A percentile compares a stretch with the other conserved stretches of the same genome.
phyloP scores from a whole-genome alignment of 1,140 invertebrate species.

The Agrilus planipennis region DNA sequence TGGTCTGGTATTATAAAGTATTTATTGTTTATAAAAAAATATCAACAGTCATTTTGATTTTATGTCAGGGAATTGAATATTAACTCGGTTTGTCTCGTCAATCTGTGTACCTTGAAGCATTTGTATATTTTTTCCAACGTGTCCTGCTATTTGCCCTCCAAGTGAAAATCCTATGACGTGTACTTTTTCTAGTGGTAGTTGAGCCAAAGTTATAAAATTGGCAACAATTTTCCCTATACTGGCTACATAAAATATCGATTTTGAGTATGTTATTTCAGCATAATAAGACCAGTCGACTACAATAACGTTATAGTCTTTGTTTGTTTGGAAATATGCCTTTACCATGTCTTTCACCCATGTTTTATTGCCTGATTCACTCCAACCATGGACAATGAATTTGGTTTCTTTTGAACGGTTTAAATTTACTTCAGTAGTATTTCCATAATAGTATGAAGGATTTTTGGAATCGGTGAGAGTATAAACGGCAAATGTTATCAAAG shows the following conservation, averaged over 20 bases:
- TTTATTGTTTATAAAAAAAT: too few species aligned
- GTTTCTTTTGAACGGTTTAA: too few species aligned
- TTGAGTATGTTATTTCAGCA: slow-evolving; percentile 36
- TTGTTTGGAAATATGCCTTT: slow-evolving; percentile 39
- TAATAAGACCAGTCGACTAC: slow-evolving; percentile 48
- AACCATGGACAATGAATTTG: slow-evolving; percentile 40
- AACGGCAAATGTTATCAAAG: too few species aligned
- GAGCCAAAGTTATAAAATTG: slow-evolving; percentile 18
- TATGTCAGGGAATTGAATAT: too few species aligned
- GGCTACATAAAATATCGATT: slow-evolving; percentile 14
- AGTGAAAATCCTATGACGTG: slow-evolving; percentile 75
- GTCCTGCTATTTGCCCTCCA: slow-evolving; percentile 48
- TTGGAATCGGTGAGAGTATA: too few species aligned
- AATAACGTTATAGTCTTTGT: slow-evolving; percentile 51
- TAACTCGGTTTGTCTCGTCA: too few species aligned
- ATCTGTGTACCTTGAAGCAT: not conserved
- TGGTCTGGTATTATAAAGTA: too few species aligned
- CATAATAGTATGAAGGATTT: too few species aligned
- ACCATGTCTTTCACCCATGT: slow-evolving; percentile 27
- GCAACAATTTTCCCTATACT: slow-evolving; percentile 27
- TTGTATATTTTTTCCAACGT: slow-evolving; percentile 1
- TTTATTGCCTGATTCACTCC: slow-evolving; percentile 29
- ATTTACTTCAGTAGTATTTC: too few species aligned
- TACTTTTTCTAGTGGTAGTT: slow-evolving; percentile 33
- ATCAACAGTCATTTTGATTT: too few species aligned